Percentiles rank a stretch among this genome's conserved stretches.
phyloP scores from a whole-genome alignment of 2,113 vertebrate species.

The Caranx ignobilis region DNA sequence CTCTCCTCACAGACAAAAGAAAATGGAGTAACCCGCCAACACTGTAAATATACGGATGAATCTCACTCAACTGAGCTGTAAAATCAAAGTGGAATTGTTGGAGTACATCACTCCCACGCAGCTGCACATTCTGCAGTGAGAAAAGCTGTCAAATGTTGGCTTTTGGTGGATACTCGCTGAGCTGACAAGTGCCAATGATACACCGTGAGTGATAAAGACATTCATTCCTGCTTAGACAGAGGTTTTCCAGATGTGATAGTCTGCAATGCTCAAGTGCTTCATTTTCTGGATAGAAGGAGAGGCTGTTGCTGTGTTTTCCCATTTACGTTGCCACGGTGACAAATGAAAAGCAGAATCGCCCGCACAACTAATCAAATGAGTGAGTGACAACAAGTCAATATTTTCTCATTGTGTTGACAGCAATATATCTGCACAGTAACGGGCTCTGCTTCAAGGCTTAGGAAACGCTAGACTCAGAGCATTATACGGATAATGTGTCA shows the following conservation, averaged over 20 bases:
- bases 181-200: constrained; percentile 71
- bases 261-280: constrained; percentile 60
- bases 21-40: constrained; percentile 55
- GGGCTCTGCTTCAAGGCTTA: constrained; percentile 54
- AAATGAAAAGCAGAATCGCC: constrained; percentile 78
- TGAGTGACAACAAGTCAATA: constrained; percentile 81
- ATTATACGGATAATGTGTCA: constrained; percentile 69
- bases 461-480: constrained; percentile 43
- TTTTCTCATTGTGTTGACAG: constrained; percentile 79
- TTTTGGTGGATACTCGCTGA: constrained; percentile 67
- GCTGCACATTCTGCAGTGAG: constrained; percentile 64
- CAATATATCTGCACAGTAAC: constrained; percentile 68
- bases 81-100: constrained; percentile 73
- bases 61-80: constrained; percentile 62
- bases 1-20: constrained; percentile 67
- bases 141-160: constrained; percentile 71
- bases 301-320: constrained; percentile 52
- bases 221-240: constrained; percentile 63
- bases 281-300: constrained; percentile 51
- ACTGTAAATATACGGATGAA: constrained; percentile 60
- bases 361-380: constrained; percentile 78
- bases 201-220: constrained; percentile 70
- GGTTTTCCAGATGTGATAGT: constrained; percentile 74
- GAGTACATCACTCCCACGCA: constrained; percentile 71
- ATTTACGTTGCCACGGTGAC: constrained; percentile 73